These are phyloP conservation scores for Tragelaphus scriptus DNA, from an alignment of 2,113 vertebrate genomes.

Conservation along the genomic window DNA sequence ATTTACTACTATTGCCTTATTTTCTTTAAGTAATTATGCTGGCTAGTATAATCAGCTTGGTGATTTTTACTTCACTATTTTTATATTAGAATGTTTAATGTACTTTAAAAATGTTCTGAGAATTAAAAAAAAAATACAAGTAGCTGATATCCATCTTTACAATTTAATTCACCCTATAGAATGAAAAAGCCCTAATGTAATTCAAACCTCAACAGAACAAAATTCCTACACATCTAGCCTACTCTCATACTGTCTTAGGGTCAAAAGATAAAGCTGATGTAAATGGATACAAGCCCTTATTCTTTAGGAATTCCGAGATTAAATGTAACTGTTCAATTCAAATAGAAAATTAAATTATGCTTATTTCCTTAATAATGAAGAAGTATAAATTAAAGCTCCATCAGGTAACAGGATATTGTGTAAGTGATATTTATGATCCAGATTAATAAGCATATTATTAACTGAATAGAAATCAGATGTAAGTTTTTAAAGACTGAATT, in stretches of 20 bases:
- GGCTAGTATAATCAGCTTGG: neutral
- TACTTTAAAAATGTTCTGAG: neutral
- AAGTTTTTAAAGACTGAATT: neutral
- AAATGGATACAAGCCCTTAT: neutral
- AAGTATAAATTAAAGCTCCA: neutral
- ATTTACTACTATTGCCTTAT: neutral
- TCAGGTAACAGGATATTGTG: neutral
- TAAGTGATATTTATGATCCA: neutral
- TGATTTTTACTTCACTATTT: neutral
- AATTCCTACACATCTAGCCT: neutral
- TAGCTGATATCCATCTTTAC: neutral
- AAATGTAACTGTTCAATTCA: neutral
- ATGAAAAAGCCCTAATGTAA: neutral
- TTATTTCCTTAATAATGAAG: neutral
- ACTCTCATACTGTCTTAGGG: neutral
- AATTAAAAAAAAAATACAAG: neutral
- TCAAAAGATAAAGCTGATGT: neutral
- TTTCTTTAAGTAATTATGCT: neutral
- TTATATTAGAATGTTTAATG: neutral
- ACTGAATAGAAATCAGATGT: neutral
- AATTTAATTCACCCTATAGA: neutral
- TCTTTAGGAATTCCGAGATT: neutral
- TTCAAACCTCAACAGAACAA: neutral
- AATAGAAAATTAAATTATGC: neutral
- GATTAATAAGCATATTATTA: neutral